Evolutionary conservation across 2,797 vertebrate species (phyloP).

Genomic region (Trichosurus vulpecula): DNA sequence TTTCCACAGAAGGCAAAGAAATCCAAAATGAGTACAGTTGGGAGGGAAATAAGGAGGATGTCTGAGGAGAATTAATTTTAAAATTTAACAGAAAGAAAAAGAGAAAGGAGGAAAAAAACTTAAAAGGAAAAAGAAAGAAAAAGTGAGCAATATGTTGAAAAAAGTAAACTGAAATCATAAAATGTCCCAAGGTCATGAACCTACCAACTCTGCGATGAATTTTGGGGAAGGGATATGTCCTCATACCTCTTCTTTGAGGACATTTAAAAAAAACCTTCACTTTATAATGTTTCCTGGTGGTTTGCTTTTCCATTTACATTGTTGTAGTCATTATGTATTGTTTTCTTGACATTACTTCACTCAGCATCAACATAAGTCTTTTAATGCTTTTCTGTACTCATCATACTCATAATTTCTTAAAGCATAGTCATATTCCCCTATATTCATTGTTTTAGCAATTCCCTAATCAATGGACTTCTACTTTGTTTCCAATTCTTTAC

Average conservation of each 20-base stretch:
- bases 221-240: background rate
- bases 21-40: background rate
- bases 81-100: background rate
- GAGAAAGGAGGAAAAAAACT: background rate
- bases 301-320: background rate
- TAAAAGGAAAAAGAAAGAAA: background rate
- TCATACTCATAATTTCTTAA: background rate
- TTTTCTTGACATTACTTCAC: background rate
- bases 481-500: background rate
- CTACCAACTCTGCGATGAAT: background rate
- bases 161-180: background rate
- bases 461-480: background rate
- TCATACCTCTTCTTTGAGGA: background rate
- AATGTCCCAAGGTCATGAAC: background rate
- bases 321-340: background rate
- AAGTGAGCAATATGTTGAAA: background rate
- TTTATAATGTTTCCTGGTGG: background rate
- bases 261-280: background rate
- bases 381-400: background rate
- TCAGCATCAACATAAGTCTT: background rate
- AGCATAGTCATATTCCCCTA: background rate
- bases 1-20: background rate
- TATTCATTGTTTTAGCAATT: background rate
- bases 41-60: background rate
- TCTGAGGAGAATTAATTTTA: background rate